phyloP scores from a whole-genome alignment of 2,888 invertebrate species.

The Diarsia brunnea region DNA sequence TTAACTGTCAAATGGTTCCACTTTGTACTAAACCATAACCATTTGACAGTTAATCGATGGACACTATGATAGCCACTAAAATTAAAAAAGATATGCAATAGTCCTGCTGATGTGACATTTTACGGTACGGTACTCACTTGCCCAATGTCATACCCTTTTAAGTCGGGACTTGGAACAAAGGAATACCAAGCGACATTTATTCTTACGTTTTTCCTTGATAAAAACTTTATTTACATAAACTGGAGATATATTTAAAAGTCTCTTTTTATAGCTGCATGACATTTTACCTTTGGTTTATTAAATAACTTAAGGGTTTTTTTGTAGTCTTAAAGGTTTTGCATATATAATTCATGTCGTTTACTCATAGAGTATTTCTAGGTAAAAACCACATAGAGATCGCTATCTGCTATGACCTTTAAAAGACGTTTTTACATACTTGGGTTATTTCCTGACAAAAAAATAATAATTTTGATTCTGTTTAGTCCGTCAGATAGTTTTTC shows the following conservation, averaged over 20 bases:
- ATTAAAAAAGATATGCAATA: too few relatives aligned
- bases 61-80: too few relatives aligned
- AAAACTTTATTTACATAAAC: constrained; percentile 28
- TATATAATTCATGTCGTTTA: not conserved
- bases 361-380: not conserved
- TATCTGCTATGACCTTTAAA: too few relatives aligned
- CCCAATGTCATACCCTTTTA: constrained; percentile 34
- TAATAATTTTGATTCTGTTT: too few relatives aligned
- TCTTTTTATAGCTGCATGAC: constrained; percentile 6
- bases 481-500: too few relatives aligned
- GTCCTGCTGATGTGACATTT: constrained; percentile 44
- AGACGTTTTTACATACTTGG: not conserved
- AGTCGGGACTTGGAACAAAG: constrained; percentile 6
- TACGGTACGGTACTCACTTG: constrained; percentile 21
- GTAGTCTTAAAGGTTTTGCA: not conserved
- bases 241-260: constrained; percentile 18
- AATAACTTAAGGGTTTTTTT: constrained; percentile 4
- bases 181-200: constrained; percentile 7
- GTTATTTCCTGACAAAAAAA: too few relatives aligned
- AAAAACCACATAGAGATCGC: not conserved
- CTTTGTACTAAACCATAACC: too few relatives aligned
- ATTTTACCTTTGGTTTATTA: constrained; percentile 19
- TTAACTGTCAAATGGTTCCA: too few relatives aligned
- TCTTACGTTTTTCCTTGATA: constrained; percentile 20
- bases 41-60: too few relatives aligned